Conservation (phyloP, 2,113 vertebrate genomes). For the Procavia capensis region DNA sequence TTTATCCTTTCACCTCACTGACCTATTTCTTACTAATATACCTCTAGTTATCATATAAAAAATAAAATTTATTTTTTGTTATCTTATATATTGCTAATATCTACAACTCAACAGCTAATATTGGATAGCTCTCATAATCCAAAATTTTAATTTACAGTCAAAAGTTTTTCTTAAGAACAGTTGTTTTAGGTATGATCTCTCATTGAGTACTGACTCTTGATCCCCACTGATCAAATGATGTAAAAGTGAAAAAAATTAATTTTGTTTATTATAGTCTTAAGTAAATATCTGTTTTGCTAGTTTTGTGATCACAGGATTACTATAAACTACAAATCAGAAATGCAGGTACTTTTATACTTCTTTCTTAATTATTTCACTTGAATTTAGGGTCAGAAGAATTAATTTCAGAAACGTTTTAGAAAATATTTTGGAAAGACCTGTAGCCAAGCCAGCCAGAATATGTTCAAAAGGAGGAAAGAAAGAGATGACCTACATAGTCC, state of each 20-base stretch:
- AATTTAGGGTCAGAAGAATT: neutral
- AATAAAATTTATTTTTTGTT: neutral
- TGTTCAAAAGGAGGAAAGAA: neutral
- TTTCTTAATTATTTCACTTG: neutral
- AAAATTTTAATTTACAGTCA: neutral
- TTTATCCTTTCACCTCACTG: neutral
- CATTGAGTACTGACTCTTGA: neutral
- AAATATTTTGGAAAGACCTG: neutral
- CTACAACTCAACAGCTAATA: neutral
- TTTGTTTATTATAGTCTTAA: neutral
- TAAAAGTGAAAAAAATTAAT: neutral
- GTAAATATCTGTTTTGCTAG: neutral
- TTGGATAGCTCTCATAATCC: neutral
- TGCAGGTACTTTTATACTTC: neutral
- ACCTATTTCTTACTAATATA: neutral
- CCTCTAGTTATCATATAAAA: neutral
- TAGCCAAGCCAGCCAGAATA: too few relatives aligned
- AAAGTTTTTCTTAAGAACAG: neutral
- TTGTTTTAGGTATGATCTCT: neutral
- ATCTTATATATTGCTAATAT: neutral
- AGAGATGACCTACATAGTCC: neutral
- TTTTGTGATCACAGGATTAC: neutral
- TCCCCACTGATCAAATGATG: neutral
- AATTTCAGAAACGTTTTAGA: neutral
- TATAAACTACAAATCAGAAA: neutral